Conservation (phyloP, 2,113 vertebrate genomes). For the cattle (Bos taurus) region ARS-UCD2.0 NC_037328.1:10214501-10215000, state of each 20-base stretch:
- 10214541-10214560: too few relatives aligned
- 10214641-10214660: background rate
- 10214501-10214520: too few relatives aligned
- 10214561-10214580: too few relatives aligned
- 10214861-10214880: background rate
- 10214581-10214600: background rate
- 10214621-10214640: background rate
- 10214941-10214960: background rate
- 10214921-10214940: background rate
- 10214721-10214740: background rate
- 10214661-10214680: background rate
- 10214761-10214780: background rate
- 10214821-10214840: background rate
- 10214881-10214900: background rate
- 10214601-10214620: background rate
- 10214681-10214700: background rate
- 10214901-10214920: background rate
- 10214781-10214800: background rate
- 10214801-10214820: background rate
- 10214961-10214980: background rate
- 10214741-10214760: background rate
- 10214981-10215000: fast-evolving
- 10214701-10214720: background rate
- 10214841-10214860: background rate
- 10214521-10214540: too few relatives aligned